A percentile compares a stretch with the other conserved stretches of the same genome.
These are phyloP conservation scores for Pristionchus mayeri DNA, from an alignment of 2,888 invertebrate genomes.

Conservation along the genomic window DNA sequence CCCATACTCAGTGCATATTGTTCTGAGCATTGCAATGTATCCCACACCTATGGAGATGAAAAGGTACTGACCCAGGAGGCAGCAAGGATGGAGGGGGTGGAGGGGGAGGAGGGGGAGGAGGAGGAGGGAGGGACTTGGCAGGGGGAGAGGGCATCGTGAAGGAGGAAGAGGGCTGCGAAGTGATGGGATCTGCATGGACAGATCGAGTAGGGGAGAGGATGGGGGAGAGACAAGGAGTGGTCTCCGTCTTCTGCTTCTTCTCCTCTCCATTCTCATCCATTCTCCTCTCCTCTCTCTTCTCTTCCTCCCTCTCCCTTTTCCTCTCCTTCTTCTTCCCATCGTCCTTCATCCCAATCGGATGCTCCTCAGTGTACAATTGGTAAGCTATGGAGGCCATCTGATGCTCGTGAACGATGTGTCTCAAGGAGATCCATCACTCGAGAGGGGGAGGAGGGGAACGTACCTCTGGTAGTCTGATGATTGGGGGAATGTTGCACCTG, in stretches of 20 bases:
- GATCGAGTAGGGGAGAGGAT: not conserved
- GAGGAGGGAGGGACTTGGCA: not conserved
- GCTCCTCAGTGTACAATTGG: conserved; percentile 35
- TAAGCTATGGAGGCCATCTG: conserved; percentile 18
- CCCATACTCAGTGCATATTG: not conserved
- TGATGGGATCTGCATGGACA: too few relatives aligned
- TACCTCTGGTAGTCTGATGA: conserved; percentile 6
- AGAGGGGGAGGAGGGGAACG: not conserved
- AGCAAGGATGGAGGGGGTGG: not conserved
- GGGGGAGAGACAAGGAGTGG: not conserved
- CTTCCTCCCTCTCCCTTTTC: not conserved
- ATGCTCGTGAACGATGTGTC: conserved; percentile 49
- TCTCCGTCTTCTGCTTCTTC: not conserved
- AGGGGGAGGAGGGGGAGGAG: not conserved
- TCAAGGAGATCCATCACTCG: not conserved
- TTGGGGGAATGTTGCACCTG: not conserved
- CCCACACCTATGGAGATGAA: too few relatives aligned
- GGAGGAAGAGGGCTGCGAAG: not conserved
- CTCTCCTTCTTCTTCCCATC: not conserved
- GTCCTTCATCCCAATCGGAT: not conserved
- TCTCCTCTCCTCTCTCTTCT: conserved; percentile 12
- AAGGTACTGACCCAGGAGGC: conserved; percentile 6
- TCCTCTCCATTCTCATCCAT: not conserved
- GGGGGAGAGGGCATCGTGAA: too few relatives aligned
- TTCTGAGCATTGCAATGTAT: not conserved